Percentiles rank a stretch among this genome's conserved stretches.
phyloP scores from a whole-genome alignment of 2,797 vertebrate species.

The Parauchenoglanis punctatus region DNA sequence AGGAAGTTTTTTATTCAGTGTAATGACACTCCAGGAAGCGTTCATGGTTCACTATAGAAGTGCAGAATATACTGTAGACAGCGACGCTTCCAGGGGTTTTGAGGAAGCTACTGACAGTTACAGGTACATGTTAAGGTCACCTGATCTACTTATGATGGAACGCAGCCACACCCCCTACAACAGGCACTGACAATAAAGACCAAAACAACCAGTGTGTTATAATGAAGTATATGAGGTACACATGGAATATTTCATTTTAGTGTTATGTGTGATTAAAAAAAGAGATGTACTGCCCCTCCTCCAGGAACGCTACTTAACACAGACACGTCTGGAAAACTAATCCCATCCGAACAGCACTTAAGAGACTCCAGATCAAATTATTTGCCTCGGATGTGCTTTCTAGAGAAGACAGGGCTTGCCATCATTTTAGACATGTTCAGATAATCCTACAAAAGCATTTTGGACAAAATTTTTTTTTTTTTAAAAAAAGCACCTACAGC shows the following conservation, averaged over 20 bases:
- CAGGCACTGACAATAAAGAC: background rate
- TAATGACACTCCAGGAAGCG: background rate
- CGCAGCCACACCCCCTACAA: background rate
- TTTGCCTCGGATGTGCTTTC: background rate
- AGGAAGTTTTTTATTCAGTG: background rate
- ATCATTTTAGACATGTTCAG: background rate
- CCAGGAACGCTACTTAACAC: background rate
- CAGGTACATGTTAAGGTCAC: background rate
- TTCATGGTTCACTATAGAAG: background rate
- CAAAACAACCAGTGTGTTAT: background rate
- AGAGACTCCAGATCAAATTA: background rate
- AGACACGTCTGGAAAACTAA: background rate
- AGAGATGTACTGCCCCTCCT: background rate
- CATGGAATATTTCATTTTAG: too few species aligned
- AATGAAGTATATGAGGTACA: too few species aligned
- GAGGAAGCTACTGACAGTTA: background rate
- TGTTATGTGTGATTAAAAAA: background rate
- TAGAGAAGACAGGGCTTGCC: background rate
- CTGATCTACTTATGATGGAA: conserved; percentile 1
- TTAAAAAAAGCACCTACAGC: background rate
- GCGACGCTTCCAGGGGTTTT: too few species aligned
- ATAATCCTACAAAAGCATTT: background rate
- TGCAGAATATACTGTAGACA: too few species aligned
- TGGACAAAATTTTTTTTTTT: too few species aligned
- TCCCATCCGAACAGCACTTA: background rate